Conservation (phyloP, 1,140 invertebrate species). For the Nasonia vitripennis region DNA sequence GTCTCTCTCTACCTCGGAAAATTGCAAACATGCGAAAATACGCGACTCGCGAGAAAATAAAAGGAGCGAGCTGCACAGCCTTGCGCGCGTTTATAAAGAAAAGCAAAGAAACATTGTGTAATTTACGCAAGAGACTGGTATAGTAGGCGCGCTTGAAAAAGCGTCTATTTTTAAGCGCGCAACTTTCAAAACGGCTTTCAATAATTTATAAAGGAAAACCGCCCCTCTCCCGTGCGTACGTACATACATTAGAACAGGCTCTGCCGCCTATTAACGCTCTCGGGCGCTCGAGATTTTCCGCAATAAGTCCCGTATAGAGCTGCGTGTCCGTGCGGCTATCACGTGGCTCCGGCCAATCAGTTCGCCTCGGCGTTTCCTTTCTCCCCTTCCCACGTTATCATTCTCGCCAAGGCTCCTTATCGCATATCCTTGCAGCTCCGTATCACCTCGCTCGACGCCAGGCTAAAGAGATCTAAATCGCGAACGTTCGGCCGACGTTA, state of each 20-base stretch:
- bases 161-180: slow-evolving; percentile 42
- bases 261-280: background rate
- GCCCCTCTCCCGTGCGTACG: slow-evolving; percentile 4
- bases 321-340: background rate
- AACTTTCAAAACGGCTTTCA: slow-evolving; percentile 53
- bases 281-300: background rate
- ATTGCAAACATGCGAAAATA: background rate
- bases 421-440: background rate
- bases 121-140: slow-evolving; percentile 44
- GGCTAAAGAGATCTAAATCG: slow-evolving; percentile 1
- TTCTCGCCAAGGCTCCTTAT: slow-evolving; percentile 49
- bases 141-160: background rate
- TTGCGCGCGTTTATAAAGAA: slow-evolving; percentile 19
- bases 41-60: background rate
- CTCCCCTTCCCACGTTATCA: slow-evolving; percentile 52
- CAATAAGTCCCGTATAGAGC: background rate
- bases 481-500: background rate
- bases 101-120: slow-evolving; percentile 46
- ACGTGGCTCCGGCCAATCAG: background rate
- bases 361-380: slow-evolving; percentile 33
- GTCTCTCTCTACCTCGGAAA: background rate
- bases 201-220: slow-evolving; percentile 49
- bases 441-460: background rate
- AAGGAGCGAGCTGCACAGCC: background rate
- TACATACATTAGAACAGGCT: background rate